phyloP scores from a whole-genome alignment of 1,140 invertebrate genomes.

The Reticulitermes speratus region DNA sequence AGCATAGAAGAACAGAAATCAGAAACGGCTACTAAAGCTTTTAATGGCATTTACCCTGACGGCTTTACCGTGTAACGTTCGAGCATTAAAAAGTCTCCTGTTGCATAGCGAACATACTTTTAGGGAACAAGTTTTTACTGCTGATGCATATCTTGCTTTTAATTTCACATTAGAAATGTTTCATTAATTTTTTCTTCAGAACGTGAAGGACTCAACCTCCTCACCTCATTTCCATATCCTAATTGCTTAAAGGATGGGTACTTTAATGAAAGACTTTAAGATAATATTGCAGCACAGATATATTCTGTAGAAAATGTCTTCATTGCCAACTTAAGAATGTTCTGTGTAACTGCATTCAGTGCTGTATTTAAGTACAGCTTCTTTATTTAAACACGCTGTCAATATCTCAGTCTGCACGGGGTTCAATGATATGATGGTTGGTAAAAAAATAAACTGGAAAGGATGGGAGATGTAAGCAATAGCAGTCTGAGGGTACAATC shows the following conservation, averaged over 20 bases:
- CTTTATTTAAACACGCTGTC: too few relatives aligned
- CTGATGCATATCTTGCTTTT: background rate
- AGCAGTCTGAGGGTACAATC: too few relatives aligned
- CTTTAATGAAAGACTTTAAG: background rate
- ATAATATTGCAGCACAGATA: background rate
- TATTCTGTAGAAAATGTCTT: background rate
- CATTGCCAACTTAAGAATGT: too few relatives aligned
- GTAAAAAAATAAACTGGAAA: too few relatives aligned
- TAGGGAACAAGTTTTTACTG: background rate
- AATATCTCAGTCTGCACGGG: too few relatives aligned
- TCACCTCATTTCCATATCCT: background rate
- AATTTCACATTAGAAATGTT: background rate
- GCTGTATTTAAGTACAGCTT: too few relatives aligned
- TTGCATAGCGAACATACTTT: background rate
- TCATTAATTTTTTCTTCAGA: background rate
- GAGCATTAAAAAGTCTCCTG: background rate
- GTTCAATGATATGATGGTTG: too few relatives aligned
- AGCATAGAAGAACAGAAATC: too few relatives aligned
- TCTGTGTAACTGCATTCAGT: too few relatives aligned
- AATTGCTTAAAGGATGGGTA: background rate
- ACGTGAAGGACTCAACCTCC: background rate
- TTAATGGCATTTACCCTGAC: background rate
- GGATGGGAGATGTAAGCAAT: too few relatives aligned
- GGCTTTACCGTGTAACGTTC: background rate
- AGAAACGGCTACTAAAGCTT: background rate